Evolutionary conservation across 2,888 invertebrate species (phyloP).

Genomic region (Athetis lepigone): DNA sequence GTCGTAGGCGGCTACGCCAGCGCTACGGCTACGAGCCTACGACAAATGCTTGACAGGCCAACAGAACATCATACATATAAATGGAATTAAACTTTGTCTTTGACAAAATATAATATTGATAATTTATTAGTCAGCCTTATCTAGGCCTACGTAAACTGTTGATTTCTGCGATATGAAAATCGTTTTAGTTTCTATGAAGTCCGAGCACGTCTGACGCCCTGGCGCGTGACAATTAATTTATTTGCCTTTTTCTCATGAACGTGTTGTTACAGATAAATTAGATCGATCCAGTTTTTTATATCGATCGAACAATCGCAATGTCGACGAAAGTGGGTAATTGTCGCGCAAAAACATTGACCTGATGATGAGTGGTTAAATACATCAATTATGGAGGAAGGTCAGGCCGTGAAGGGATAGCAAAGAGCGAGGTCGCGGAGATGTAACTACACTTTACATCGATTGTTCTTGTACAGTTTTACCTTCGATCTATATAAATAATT

Average conservation of each 20-base stretch:
- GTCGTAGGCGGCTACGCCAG: constrained; percentile 24
- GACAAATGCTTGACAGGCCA: neutral
- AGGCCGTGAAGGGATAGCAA: constrained; percentile 35
- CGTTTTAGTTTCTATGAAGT: constrained; percentile 6
- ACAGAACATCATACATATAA: neutral
- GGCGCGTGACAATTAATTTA: constrained; percentile 47
- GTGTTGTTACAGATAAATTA: constrained; percentile 35
- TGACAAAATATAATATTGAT: neutral
- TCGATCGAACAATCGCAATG: constrained; percentile 32
- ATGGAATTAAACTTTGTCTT: neutral
- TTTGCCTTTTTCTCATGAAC: constrained; percentile 33
- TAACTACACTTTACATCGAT: too few relatives aligned
- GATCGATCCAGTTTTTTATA: constrained; percentile 77
- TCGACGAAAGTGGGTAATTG: constrained; percentile 56
- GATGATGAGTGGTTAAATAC: constrained; percentile 43
- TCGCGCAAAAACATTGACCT: constrained; percentile 45
- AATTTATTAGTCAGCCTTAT: neutral
- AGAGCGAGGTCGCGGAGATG: neutral
- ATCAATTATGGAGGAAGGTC: constrained; percentile 55
- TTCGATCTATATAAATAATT: too few relatives aligned
- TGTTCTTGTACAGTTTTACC: too few relatives aligned
- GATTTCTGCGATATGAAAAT: neutral
- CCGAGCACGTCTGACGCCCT: constrained; percentile 7
- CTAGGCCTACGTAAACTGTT: neutral
- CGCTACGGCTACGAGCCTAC: constrained; percentile 30